A percentile compares a stretch with the other conserved stretches of the same genome.
Evolutionary conservation across 2,888 invertebrate genomes (phyloP).

Genomic region (Idaea dimidiata): DNA sequence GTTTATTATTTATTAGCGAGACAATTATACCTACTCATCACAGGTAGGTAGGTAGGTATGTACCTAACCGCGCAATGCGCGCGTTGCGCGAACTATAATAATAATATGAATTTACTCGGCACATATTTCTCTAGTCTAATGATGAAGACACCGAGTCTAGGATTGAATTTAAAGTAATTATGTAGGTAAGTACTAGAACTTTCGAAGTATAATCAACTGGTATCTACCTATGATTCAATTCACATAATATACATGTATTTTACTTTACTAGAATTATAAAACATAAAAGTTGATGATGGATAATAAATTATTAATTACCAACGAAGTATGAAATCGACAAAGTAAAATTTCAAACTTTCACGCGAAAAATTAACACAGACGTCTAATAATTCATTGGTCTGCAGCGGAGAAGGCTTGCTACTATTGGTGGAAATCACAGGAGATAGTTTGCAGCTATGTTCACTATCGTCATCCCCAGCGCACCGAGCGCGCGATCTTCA

Average conservation of each 20-base stretch:
- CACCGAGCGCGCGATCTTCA: conserved; percentile 65
- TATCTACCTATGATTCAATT: no score
- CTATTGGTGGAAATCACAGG: conserved; percentile 56
- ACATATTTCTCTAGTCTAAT: no score
- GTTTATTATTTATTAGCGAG: neutral
- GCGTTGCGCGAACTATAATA: no score
- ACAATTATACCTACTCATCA: neutral
- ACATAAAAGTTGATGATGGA: conserved; percentile 20
- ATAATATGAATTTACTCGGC: no score
- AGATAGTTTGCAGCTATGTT: conserved; percentile 56
- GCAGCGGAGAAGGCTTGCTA: conserved; percentile 22
- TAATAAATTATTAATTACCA: neutral
- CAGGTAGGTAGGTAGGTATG: no score
- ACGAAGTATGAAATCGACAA: conserved; percentile 4
- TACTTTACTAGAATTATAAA: no score
- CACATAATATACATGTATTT: no score
- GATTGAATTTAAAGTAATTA: no score
- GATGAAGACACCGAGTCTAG: no score
- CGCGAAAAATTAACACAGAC: conserved; percentile 45
- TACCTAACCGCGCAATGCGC: no score
- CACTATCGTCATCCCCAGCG: conserved; percentile 57
- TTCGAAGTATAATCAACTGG: no score
- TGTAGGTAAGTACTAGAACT: no score
- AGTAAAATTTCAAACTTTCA: conserved; percentile 58
- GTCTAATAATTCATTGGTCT: conserved; percentile 46